Percentiles rank a stretch among this genome's conserved stretches.
Evolutionary conservation across 2,113 vertebrate genomes (phyloP).

Genomic region (Sorex fumeus): DNA sequence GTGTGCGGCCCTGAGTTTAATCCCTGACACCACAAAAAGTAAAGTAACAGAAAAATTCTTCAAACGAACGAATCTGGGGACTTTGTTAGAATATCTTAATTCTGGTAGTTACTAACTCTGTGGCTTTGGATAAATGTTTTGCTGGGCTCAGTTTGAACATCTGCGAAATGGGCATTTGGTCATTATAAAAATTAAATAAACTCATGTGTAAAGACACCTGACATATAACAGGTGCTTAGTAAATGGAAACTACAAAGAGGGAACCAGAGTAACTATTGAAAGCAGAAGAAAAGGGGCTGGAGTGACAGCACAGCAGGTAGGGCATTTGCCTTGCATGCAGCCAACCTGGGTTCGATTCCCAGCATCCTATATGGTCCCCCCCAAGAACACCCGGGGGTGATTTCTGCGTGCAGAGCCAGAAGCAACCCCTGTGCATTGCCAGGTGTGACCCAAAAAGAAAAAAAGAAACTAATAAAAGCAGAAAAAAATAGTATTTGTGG

Average conservation of each 20-base stretch:
- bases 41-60: slow-evolving; percentile 14
- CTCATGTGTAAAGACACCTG: slow-evolving; percentile 7
- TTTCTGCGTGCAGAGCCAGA: too few relatives aligned
- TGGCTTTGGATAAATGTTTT: slow-evolving; percentile 14
- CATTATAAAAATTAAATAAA: slow-evolving; percentile 55
- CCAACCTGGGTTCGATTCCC: too few relatives aligned
- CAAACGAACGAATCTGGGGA: slow-evolving; percentile 1
- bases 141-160: slow-evolving; percentile 33
- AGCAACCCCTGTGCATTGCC: too few relatives aligned
- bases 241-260: slow-evolving; percentile 53
- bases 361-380: too few relatives aligned
- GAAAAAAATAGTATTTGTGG: slow-evolving; percentile 27
- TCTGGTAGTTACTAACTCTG: slow-evolving; percentile 25
- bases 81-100: slow-evolving; percentile 39
- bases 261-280: not conserved
- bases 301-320: too few relatives aligned
- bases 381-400: too few relatives aligned
- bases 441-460: too few relatives aligned
- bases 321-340: too few relatives aligned
- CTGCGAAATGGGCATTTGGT: slow-evolving; percentile 31
- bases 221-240: not conserved
- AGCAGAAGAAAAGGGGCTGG: not conserved
- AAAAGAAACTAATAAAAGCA: not conserved
- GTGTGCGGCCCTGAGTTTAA: too few relatives aligned
- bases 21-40: too few relatives aligned